A percentile compares a stretch with the other conserved stretches of the same genome.
These are phyloP conservation scores for Oreotrochilus melanogaster DNA, from an alignment of 2,113 vertebrate species.

Conservation along the genomic window DNA sequence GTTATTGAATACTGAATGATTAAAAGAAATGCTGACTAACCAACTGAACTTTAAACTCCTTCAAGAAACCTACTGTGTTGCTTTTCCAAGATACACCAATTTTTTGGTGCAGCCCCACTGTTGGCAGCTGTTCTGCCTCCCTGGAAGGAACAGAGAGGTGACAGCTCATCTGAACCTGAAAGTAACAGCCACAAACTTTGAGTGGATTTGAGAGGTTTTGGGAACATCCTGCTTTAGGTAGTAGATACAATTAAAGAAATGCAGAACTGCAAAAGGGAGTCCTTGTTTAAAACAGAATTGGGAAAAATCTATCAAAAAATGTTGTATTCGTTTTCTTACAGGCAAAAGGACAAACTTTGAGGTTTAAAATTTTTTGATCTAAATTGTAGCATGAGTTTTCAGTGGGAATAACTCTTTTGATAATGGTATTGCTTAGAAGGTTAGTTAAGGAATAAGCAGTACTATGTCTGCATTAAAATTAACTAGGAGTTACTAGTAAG, in stretches of 20 bases:
- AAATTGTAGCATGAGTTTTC: background rate
- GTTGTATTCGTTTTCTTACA: background rate
- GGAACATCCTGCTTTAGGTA: background rate
- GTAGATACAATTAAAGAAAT: background rate
- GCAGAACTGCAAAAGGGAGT: background rate
- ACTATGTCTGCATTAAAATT: background rate
- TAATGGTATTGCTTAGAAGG: background rate
- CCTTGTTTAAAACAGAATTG: background rate
- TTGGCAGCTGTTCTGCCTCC: background rate
- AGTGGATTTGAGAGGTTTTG: background rate
- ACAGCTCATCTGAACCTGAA: background rate
- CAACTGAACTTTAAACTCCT: background rate
- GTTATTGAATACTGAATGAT: background rate
- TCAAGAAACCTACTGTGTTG: background rate
- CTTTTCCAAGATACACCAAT: background rate
- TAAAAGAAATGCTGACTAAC: background rate
- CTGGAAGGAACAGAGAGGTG: background rate
- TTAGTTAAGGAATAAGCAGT: conserved; percentile 13
- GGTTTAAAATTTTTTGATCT: background rate
- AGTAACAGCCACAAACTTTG: background rate
- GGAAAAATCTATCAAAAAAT: background rate
- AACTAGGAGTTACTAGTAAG: background rate
- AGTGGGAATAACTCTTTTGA: background rate
- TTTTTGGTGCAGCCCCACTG: background rate
- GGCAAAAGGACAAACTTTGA: background rate